phyloP scores from a whole-genome alignment of 1,140 invertebrate genomes.

The Drosophila navojoa region DNA sequence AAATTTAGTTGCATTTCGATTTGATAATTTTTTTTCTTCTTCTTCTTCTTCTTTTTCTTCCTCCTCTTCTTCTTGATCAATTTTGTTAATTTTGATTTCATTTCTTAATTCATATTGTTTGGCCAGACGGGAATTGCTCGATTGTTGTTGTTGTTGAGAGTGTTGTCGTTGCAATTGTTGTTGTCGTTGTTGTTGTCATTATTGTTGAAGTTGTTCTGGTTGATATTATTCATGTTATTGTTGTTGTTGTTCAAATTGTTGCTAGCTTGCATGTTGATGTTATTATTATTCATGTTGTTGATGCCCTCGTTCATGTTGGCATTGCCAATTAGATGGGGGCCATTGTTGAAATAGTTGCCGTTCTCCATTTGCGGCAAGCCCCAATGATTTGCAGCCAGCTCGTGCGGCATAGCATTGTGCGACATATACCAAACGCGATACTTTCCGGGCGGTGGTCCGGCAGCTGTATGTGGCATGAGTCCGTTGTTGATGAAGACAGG shows the following conservation, averaged over 20 bases:
- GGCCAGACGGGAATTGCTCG: conserved; percentile 2
- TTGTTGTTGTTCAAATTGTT: neutral
- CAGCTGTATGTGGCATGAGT: neutral
- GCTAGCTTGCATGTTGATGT: neutral
- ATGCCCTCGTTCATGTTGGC: neutral
- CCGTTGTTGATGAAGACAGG: conserved; percentile 1
- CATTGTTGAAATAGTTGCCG: neutral
- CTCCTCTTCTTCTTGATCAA: no score
- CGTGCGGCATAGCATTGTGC: conserved; percentile 3
- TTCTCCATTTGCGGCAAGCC: neutral
- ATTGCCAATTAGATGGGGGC: neutral
- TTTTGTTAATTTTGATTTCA: neutral
- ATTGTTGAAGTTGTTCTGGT: neutral
- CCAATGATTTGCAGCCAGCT: conserved; percentile 2
- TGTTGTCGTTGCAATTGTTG: neutral
- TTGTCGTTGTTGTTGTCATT: neutral
- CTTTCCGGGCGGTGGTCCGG: neutral
- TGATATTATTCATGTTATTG: neutral
- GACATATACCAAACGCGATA: conserved; percentile 22
- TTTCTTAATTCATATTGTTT: neutral
- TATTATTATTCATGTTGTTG: neutral
- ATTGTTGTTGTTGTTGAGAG: neutral
- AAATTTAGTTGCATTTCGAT: neutral
- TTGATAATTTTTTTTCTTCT: neutral
- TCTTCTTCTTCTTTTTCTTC: no score